Evolutionary conservation across 1,140 invertebrate genomes (phyloP), one percentile per base, ranked within the genome.

Genomic region (Conus ventricosus): DNA sequence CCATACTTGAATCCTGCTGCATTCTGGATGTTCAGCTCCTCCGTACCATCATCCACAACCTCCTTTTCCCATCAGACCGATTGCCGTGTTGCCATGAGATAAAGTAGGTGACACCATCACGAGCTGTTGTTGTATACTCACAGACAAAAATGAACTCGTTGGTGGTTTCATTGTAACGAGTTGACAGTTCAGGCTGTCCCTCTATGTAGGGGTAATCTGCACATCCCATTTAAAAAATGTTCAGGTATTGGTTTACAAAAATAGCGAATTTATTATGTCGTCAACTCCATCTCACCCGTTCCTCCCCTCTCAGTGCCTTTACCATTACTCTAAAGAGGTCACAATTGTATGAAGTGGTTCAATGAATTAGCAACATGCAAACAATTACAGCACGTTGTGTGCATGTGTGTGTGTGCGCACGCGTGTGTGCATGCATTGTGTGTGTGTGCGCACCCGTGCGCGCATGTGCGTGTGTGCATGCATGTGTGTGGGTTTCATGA

Each of bases 151-250:
- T 4, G 57, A 92, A 90, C 23, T 87, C 85, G 0, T 76, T 78
- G 76, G 85, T 78, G 54, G 87, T 90, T 76, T 90, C 82, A 81
- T 91, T 91, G 88, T 91, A 92, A 7, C 53, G 60, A 15, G 89
- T 89, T 5, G 90, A 85, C 57, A 92, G 51, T 55, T 80, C 82
- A 39, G 92, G 92, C 25, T 87, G 75, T 15, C 89, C 88, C 76
- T 88, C 51, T 0, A 92, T 25, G 60, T 92, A 90, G 23, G 92
- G 92, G 84, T 91, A 91, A 0, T 71, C 92, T 92, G 88, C 17
- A 81, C 51, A 76, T 15, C 3, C 76, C 81, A 60, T 55, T 55
- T 88, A 20, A 39, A 80, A 39, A 54, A 51, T 39, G n/a, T 20
- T 51, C 27, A 80, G 5, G 39, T 39, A 39, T 39, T 39, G 39